Percentiles rank a stretch among this genome's conserved stretches.
These are phyloP conservation scores for Allolobophora icterica DNA, from an alignment of 2,888 invertebrate species.

Conservation along the genomic window DNA sequence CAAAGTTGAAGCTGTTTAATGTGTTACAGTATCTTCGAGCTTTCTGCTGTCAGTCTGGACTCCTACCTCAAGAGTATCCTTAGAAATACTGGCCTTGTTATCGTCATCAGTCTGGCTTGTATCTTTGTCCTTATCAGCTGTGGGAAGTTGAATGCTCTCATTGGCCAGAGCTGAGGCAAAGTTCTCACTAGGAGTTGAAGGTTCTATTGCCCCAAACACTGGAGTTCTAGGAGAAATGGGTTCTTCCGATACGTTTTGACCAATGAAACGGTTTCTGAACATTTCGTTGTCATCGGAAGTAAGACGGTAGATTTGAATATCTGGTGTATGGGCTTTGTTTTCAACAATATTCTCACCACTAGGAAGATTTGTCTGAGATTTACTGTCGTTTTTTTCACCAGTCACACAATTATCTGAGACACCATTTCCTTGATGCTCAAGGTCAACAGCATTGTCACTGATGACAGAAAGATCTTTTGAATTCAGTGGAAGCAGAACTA, in stretches of 20 bases:
- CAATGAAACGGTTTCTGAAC: not conserved
- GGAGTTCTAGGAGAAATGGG: not conserved
- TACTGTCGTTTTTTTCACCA: not conserved
- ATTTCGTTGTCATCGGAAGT: not conserved
- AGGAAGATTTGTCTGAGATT: not conserved
- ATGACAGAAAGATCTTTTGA: not conserved
- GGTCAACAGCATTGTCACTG: not conserved
- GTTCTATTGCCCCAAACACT: not conserved
- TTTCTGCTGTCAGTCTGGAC: not conserved
- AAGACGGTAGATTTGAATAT: conserved; percentile 17
- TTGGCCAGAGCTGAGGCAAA: not conserved
- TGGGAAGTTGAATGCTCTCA: not conserved
- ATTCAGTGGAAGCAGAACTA: not conserved
- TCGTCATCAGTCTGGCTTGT: not conserved
- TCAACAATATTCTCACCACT: not conserved
- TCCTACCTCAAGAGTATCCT: not conserved
- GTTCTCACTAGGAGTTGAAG: not conserved
- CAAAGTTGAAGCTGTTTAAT: not conserved
- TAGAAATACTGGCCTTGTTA: not conserved
- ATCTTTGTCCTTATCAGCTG: not conserved
- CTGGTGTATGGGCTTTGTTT: not conserved
- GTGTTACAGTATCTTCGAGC: not conserved
- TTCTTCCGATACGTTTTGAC: conserved; percentile 3
- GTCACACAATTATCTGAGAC: not conserved
- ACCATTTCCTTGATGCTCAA: not conserved